These are phyloP conservation scores for Aspidiotus rigidus DNA, from an alignment of 2,888 invertebrate species.

Conservation along the genomic window DNA sequence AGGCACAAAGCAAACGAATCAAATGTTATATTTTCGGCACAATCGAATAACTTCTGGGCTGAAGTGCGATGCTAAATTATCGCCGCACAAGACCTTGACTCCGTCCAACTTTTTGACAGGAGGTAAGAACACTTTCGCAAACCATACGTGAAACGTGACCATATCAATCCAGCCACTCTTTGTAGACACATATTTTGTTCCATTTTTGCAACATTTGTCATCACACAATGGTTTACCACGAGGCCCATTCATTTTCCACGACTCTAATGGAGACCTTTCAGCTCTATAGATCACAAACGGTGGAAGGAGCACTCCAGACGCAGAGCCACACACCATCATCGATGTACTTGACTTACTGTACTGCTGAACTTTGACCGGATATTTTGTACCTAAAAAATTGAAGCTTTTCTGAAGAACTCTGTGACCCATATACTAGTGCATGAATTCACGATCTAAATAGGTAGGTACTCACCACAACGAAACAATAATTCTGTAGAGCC, in stretches of 20 bases:
- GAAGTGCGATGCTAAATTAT: constrained; percentile 41
- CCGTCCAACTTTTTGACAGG: constrained; percentile 31
- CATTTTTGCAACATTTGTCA: constrained; percentile 6
- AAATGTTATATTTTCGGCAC: background rate
- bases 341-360: constrained; percentile 40
- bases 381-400: constrained; percentile 36
- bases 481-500: too few species aligned
- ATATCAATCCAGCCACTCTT: constrained; percentile 6
- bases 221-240: background rate
- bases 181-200: constrained; percentile 35
- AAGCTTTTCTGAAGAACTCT: too few species aligned
- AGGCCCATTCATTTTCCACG: constrained; percentile 40
- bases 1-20: background rate
- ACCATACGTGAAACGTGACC: background rate
- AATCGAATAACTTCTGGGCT: background rate
- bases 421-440: too few species aligned
- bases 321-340: constrained; percentile 42
- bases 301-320: constrained; percentile 41
- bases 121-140: background rate
- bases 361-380: constrained; percentile 41
- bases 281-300: constrained; percentile 42
- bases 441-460: too few species aligned
- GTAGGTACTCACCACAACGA: too few species aligned
- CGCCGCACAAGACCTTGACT: constrained; percentile 40
- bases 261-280: constrained; percentile 38